Evolutionary conservation across 2,888 invertebrate genomes (phyloP), one percentile per base, ranked within the genome.

Genomic region (Nomada lathburiana): DNA sequence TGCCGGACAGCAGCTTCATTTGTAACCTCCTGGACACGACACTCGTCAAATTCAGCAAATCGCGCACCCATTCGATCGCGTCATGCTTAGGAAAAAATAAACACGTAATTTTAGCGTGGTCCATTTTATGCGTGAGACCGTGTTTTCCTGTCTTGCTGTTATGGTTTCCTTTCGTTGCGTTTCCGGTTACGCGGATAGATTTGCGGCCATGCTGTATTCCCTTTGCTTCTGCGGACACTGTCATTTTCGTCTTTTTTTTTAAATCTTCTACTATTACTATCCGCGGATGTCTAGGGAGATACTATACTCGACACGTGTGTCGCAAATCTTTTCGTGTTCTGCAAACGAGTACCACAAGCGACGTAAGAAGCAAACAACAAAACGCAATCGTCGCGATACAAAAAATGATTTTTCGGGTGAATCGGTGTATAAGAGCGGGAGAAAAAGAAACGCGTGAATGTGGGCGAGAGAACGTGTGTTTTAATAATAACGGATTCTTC

Each of bases 361-460:
- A 71, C 67, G 52, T 67, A 55, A 62, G n/a, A 55, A 42, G 53
- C n/a, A 20, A 18, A 53, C 29, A 57, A 57, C 57, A 44, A 5
- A 23, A 52, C 52, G 36, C 53, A 47, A 23, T 67, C n/a, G 65
- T 74, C 67, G 60, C 36, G 26, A 42, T 53, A 53, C 57, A 65
- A 36, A 72, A 69, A 70, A 20, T 59, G 60, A 57, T 74, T 76
- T 74, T 71, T 71, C 76, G 77, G 68, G 75, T 85, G 85, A 76
- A 85, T 83, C 68, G 64, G 69, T 68, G 81, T 63, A 67, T 52
- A 63, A 72, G 69, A 80, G 83, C 79, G 76, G 73, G 78, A 82
- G 83, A 75, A 70, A 82, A 79, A 64, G 82, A 68, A 55, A 79
- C 76, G 84, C 80, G 74, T 75, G 80, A 84, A 83, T 69, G 80